Evolutionary conservation across 2,888 invertebrate genomes (phyloP).

Genomic region (Myopa testacea): DNA sequence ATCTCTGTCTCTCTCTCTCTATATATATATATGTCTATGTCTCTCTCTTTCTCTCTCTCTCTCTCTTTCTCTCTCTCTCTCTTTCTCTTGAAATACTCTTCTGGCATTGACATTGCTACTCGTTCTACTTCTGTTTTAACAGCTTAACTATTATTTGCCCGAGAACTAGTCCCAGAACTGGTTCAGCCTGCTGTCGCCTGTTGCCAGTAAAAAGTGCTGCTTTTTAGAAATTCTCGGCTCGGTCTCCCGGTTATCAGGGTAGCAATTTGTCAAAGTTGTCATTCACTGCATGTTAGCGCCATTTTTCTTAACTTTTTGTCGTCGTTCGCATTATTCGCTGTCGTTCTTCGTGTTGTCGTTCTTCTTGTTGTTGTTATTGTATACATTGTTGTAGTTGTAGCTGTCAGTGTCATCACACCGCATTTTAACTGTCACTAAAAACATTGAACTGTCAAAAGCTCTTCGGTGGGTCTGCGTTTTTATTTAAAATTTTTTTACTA

Average conservation of each 20-base stretch:
- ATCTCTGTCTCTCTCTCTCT: neutral
- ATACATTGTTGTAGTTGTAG: constrained; percentile 21
- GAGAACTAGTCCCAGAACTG: neutral
- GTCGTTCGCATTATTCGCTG: neutral
- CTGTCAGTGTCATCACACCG: constrained; percentile 36
- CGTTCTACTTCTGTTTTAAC: neutral
- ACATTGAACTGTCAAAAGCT: constrained; percentile 32
- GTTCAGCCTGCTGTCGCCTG: neutral
- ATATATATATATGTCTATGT: neutral
- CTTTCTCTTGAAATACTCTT: neutral
- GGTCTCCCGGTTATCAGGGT: neutral
- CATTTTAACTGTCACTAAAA: constrained; percentile 30
- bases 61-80: neutral
- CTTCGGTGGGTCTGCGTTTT: neutral
- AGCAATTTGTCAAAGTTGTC: constrained; percentile 33
- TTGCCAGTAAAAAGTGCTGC: neutral
- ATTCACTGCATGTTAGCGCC: constrained; percentile 26
- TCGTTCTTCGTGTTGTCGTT: neutral
- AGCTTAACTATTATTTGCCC: neutral
- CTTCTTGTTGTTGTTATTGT: constrained; percentile 13
- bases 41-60: neutral
- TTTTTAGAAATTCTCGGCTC: neutral
- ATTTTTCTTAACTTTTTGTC: constrained; percentile 20
- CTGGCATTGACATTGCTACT: constrained; percentile 10
- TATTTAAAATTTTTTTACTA: neutral